Evolutionary conservation across 53 echinoderm and acorn worm species (phyloP).

Genomic region (Apostichopus leukothele): DNA sequence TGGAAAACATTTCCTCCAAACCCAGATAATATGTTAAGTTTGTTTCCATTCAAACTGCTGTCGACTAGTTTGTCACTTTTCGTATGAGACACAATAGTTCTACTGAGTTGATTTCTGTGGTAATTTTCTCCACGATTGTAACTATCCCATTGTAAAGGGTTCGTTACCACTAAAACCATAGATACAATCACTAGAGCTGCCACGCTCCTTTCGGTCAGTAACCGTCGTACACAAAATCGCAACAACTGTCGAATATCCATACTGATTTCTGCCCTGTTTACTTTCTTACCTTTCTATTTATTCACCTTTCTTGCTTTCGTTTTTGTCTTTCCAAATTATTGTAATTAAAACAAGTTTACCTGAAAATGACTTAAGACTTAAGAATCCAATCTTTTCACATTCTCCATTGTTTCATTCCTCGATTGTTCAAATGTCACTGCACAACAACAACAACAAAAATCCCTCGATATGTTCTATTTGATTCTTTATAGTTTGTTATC

Average conservation of each 20-base stretch:
- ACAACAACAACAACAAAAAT: no score
- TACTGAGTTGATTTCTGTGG: background rate
- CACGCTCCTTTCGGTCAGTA: conserved; percentile 14
- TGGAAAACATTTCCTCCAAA: background rate
- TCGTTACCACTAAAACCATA: background rate
- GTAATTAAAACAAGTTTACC: no score
- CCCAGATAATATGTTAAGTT: background rate
- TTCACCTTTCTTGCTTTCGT: no score
- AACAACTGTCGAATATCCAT: background rate
- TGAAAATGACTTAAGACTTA: no score
- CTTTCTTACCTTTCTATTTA: no score
- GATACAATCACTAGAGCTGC: conserved; percentile 17
- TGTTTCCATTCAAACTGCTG: no score
- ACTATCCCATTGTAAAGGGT: conserved; percentile 18
- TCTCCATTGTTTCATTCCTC: no score
- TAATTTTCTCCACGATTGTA: background rate
- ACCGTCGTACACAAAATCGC: background rate
- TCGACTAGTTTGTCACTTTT: background rate
- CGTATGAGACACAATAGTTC: background rate
- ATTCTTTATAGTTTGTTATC: no score
- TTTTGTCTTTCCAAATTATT: no score
- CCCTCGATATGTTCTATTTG: no score
- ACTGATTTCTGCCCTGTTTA: background rate
- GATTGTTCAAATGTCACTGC: no score
- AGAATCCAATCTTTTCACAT: no score